Evolutionary conservation across 1,140 invertebrate species (phyloP).

Genomic region (Arctopsyche grandis): DNA sequence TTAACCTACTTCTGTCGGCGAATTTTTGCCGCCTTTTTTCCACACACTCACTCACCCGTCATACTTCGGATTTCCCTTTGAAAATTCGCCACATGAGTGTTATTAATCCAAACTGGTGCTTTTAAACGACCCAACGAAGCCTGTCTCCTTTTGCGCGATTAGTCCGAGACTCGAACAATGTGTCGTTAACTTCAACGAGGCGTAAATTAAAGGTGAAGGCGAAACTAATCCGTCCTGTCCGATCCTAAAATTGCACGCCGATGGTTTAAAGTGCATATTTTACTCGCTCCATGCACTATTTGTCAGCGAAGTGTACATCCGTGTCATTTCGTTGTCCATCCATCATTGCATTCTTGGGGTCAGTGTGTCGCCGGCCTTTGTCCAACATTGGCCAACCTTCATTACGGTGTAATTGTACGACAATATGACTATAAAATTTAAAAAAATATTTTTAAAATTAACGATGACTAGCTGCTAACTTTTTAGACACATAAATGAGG

Average conservation of each 20-base stretch:
- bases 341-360: neutral
- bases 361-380: conserved; percentile 20
- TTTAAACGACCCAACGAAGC: neutral
- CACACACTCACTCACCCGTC: neutral
- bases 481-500: too few species aligned
- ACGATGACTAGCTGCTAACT: too few species aligned
- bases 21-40: neutral
- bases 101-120: neutral
- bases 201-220: conserved; percentile 24
- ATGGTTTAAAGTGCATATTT: neutral
- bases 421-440: neutral
- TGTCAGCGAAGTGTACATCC: conserved; percentile 1
- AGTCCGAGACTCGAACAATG: neutral
- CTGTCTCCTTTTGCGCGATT: neutral
- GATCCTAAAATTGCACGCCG: neutral
- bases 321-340: conserved; percentile 1
- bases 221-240: neutral
- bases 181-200: conserved; percentile 8
- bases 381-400: neutral
- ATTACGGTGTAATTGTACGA: neutral
- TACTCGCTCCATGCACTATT: conserved; percentile 10
- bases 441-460: too few species aligned
- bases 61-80: neutral
- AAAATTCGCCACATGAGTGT: neutral
- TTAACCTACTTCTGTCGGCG: neutral